Evolutionary conservation across 1,140 invertebrate genomes (phyloP), one percentile per base, ranked within the genome.

Genomic region (Bombus haemorrhoidalis): DNA sequence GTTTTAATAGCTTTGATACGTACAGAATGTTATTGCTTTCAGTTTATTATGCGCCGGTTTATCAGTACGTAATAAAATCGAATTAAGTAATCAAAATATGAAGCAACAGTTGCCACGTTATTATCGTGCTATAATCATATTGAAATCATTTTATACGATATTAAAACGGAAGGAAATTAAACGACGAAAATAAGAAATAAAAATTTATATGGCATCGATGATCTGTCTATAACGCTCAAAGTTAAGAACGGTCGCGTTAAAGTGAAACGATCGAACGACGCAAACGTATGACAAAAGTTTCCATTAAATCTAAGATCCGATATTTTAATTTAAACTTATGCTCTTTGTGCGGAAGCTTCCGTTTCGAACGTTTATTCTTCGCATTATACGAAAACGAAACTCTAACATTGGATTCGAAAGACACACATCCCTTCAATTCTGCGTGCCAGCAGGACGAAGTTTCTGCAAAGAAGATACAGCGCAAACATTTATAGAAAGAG

Each of bases 401-500:
- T 32, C 8, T 13, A 12, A 18, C n/a, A 15, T 10, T n/a, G 5
- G 2, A 41, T n/a, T 28, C 10, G 0, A 71, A 41, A 25, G 69
- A 74, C 39, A 43, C 71, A 6, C n/a, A 13, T 6, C 12, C 12
- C 10, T 62, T 32, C 28, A 15, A 8, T 32, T 43, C 39, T 41
- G 15, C 18, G 47, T 53, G 28, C 43, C 28, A 73, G 32, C 41
- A 74, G 13, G 34, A 32, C n/a, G 34, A 47, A 74, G 32, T 47
- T 74, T 47, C 9, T 25, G 18, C 0, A 34, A 47, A 43, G 41
- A n/a, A 53, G n/a, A n/a, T 53, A 53, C 32, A 74, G 18, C 32
- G n/a, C 72, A 74, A 74, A 74, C 41, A 53, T 74, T 53, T 25
- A n/a, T 53, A 18, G n/a, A 74, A 74, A 47, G n/a, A 74, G 72